Evolutionary conservation across 2,888 invertebrate species (phyloP), one percentile per base, ranked within the genome.

Genomic region (Abrostola tripartita): DNA sequence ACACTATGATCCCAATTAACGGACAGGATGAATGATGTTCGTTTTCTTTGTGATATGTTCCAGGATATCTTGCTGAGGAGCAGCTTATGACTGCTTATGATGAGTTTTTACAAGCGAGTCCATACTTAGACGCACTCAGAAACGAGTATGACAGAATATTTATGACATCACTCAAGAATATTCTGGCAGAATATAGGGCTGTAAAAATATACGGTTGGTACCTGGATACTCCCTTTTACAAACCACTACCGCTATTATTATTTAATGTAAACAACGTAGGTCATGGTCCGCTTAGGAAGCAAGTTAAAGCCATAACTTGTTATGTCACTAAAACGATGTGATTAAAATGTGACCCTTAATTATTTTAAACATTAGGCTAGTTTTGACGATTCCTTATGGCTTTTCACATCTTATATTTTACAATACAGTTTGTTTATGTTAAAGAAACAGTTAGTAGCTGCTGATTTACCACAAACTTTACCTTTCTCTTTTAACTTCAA

Each of bases 51-150:
- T 74, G 61, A 64, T 66, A 38, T 70, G 54, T 83, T 84, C 40
- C 83, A 95, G 95, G 95, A 58, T 95, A 95, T 76, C 85, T 95
- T 50, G 92, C 92, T 37, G 95, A 95, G 71, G 94, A 95, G 81
- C 92, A 94, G 81, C 88, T 95, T 64, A 93, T 93, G 93, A 92
- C 92, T 38, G 93, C 92, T 0, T 95, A 95, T 80, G 93, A 94
- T 87, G 94, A 94, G 81, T 95, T 95, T 73, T 82, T 95, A 2
- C 91, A 92, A 82, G 90, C 91, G 6, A 94, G 94, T 72, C 93
- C 92, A 0, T 94, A 94, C 79, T 86, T 95, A 75, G 94, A 94
- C 73, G 94, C 91, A 10, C 82, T 88, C 42, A 85, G 85, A 70
- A 94, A 92, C 86, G 95, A 93, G 82, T 94, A 91, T 88, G 94